Evolutionary conservation across 1,140 invertebrate species (phyloP).

Genomic region (Diabrotica undecimpunctata): DNA sequence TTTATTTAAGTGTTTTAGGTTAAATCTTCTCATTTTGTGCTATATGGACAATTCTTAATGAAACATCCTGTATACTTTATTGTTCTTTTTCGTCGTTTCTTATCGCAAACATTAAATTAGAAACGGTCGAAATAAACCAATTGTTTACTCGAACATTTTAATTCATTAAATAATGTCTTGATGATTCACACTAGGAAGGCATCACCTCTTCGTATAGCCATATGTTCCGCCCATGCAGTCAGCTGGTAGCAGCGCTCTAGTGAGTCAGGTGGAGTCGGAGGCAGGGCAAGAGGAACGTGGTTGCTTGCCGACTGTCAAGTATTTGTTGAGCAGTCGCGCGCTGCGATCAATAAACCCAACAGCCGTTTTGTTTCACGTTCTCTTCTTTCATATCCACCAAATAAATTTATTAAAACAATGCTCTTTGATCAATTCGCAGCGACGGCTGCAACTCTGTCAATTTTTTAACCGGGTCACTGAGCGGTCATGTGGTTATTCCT

Average conservation of each 20-base stretch:
- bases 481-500: not conserved
- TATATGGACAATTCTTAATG: too few relatives aligned
- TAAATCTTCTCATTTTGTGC: too few relatives aligned
- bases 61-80: too few relatives aligned
- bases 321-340: conserved; percentile 12
- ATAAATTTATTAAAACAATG: conserved; percentile 1
- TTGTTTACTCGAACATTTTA: too few relatives aligned
- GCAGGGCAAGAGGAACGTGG: conserved; percentile 13
- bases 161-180: too few relatives aligned
- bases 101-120: too few relatives aligned
- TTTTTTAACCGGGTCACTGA: not conserved
- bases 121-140: too few relatives aligned
- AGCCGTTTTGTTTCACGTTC: not conserved
- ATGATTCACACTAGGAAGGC: too few relatives aligned
- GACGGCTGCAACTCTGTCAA: not conserved
- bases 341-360: conserved; percentile 16
- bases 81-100: too few relatives aligned
- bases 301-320: conserved; percentile 22
- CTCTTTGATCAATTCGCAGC: not conserved
- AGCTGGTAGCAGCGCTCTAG: conserved; percentile 5
- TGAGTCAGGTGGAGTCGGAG: not conserved
- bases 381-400: not conserved
- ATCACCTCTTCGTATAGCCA: not conserved
- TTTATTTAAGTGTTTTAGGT: too few relatives aligned
- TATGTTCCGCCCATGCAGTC: conserved; percentile 13